Evolutionary conservation across 30 jellyfish, hydroid and myxozoan genomes (phyloP), one percentile per base, ranked within the genome.

Genomic region (Turritopsis rubra): DNA sequence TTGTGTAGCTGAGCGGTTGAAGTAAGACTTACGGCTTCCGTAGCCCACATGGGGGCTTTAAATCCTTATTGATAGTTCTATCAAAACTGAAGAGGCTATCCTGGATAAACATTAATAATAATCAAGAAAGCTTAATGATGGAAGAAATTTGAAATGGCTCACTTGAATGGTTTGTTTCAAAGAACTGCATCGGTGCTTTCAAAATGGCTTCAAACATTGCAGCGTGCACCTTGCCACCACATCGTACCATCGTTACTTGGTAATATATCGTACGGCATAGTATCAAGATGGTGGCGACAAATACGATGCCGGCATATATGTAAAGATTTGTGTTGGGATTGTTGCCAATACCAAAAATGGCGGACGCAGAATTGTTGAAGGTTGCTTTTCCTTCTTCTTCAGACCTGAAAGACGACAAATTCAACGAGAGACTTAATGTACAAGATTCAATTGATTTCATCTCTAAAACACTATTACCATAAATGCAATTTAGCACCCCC

Each of bases 181-280:
- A 90, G 88, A 90, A 90, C 84, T 90, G 83, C 25, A 90, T 76
- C 1, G 97, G 95, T 5, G 97, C 92, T 54, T 87, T 86, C 18
- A 90, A 72, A 17, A 90, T 85, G 72, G 95, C 89, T 27, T 75
- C 60, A 54, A 90, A 78, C 97, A 90, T 90, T 52, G 24, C 71
- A 23, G 87, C 87, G 71, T 90, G 97, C 21, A 85, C 82, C n/a
- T 81, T 41, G 29, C 93, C 81, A 0, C 96, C 71, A 72, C 82
- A 74, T 52, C 41, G 28, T 0, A 74, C 82, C 53, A 74, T 29
- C 21, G 82, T 29, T 22, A 52, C 82, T n/a, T 24, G 41, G 65
- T n/a, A 74, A 24, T 24, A 29, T 21, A 30, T 7, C 0, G 21
- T 24, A 0, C 82, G 82, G 65, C 19, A 9, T 17, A 74, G 26